These are phyloP conservation scores for Ophion ellenae DNA, from an alignment of 2,888 invertebrate species.

Conservation along the genomic window DNA sequence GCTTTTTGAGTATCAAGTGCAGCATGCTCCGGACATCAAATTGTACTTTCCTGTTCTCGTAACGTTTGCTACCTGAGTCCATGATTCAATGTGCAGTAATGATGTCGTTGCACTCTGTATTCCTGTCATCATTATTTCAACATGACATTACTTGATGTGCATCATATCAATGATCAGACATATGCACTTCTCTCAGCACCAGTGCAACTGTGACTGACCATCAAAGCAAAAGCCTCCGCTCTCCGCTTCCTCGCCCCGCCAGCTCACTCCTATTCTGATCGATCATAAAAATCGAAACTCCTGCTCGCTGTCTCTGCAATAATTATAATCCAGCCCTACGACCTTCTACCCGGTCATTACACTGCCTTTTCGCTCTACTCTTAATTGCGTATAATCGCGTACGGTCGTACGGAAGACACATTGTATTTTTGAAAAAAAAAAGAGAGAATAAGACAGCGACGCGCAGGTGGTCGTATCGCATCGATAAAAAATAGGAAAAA, in stretches of 20 bases:
- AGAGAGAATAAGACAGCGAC: background rate
- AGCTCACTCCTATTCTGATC: background rate
- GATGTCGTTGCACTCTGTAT: background rate
- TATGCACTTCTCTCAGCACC: background rate
- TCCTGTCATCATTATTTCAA: background rate
- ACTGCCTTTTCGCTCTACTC: conserved; percentile 3
- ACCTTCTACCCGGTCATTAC: conserved; percentile 8
- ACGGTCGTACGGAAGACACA: background rate
- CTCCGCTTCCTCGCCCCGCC: background rate
- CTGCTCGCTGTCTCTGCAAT: background rate
- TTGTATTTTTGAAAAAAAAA: background rate
- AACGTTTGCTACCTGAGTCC: background rate
- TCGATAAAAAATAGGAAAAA: background rate
- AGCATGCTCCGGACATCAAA: background rate
- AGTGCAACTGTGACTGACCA: conserved; percentile 5
- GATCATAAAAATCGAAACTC: conserved; percentile 6
- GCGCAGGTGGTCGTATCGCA: background rate
- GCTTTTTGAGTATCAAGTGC: background rate
- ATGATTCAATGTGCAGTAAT: background rate
- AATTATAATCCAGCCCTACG: background rate
- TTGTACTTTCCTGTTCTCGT: background rate
- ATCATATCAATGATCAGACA: background rate
- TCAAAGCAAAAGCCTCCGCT: background rate
- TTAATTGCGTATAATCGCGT: conserved; percentile 12
- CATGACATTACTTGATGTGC: background rate